A percentile compares a stretch with the other conserved stretches of the same genome.
Conservation (phyloP, 2,113 vertebrate species). For the Sus scrofa region T2T-Sscrofa CM000816.6:110477501-110478000, state of each 20-base stretch:
- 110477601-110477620: neutral
- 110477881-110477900: neutral
- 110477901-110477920: constrained; percentile 34
- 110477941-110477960: too few relatives aligned
- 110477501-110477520: neutral
- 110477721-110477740: neutral
- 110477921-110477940: too few relatives aligned
- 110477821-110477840: constrained; percentile 48
- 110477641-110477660: neutral
- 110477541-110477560: neutral
- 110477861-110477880: constrained; percentile 3
- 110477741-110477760: neutral
- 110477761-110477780: constrained; percentile 45
- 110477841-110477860: neutral
- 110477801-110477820: constrained; percentile 37
- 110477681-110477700: constrained; percentile 18
- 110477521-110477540: neutral
- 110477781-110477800: neutral
- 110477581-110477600: neutral
- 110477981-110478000: too few relatives aligned
- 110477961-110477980: too few relatives aligned
- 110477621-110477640: neutral
- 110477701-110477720: neutral
- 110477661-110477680: neutral
- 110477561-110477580: neutral